phyloP scores from a whole-genome alignment of 2,113 vertebrate genomes.

The Hippotragus niger region DNA sequence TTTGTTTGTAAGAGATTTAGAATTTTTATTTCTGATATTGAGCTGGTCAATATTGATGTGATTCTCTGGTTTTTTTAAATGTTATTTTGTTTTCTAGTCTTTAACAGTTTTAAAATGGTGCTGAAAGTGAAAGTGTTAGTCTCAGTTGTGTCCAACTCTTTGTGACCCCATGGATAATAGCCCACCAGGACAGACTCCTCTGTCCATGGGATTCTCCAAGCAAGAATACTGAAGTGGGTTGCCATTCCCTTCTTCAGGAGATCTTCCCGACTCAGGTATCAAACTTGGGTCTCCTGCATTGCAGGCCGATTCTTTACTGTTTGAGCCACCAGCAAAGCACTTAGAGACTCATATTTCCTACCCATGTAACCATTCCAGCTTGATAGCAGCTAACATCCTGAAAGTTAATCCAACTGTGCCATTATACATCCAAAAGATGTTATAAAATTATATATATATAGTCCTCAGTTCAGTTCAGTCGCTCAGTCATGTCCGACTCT shows the following conservation, averaged over 20 bases:
- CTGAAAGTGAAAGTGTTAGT: not conserved
- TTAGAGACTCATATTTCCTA: not conserved
- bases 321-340: not conserved
- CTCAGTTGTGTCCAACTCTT: not conserved
- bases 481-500: fast-evolving
- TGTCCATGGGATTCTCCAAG: not conserved
- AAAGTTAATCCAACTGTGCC: not conserved
- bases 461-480: not conserved
- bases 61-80: not conserved
- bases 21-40: not conserved
- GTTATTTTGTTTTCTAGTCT: not conserved
- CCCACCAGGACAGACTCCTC: not conserved
- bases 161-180: not conserved
- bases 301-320: not conserved
- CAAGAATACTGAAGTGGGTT: not conserved
- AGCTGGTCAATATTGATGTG: not conserved
- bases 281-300: not conserved
- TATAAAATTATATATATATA: not conserved
- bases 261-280: not conserved
- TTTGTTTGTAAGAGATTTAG: not conserved
- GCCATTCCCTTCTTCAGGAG: not conserved
- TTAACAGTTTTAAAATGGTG: not conserved
- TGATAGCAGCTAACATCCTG: not conserved
- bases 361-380: not conserved
- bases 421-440: not conserved